Conservation (phyloP, 1,140 invertebrate species). For the Gonioctena quinquepunctata region DNA sequence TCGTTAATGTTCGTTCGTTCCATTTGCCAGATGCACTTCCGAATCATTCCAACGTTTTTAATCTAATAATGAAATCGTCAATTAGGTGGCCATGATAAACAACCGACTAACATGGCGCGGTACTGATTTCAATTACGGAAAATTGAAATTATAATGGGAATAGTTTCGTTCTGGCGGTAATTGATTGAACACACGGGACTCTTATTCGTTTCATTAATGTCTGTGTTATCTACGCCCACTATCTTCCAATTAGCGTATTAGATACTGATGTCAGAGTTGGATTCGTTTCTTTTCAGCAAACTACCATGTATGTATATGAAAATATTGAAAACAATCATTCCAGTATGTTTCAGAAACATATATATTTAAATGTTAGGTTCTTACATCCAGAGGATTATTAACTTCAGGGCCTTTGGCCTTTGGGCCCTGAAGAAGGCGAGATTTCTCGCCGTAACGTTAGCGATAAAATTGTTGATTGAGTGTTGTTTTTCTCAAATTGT, state of each 20-base stretch:
- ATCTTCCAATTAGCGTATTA: neutral
- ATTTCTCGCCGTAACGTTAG: too few species aligned
- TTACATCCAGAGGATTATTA: too few species aligned
- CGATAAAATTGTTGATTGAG: too few species aligned
- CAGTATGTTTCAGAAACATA: too few species aligned
- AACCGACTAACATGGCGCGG: conserved; percentile 26
- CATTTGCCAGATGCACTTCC: conserved; percentile 42
- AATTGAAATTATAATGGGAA: conserved; percentile 39
- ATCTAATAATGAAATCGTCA: conserved; percentile 45
- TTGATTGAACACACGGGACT: neutral
- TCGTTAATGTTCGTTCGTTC: conserved; percentile 37
- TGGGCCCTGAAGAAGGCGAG: too few species aligned
- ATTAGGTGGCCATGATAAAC: conserved; percentile 40
- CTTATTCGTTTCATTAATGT: neutral
- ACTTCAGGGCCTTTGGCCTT: too few species aligned
- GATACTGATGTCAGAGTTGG: neutral
- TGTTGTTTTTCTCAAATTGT: too few species aligned
- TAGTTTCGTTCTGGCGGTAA: neutral
- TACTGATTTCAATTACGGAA: conserved; percentile 41
- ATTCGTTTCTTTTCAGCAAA: too few species aligned
- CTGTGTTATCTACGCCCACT: neutral
- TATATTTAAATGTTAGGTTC: too few species aligned
- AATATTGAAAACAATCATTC: too few species aligned
- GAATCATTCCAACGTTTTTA: conserved; percentile 38
- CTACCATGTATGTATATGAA: too few species aligned